Conservation (phyloP, 92 coral and sea anemone genomes). For the Chrysogorgia sp. region DNA sequence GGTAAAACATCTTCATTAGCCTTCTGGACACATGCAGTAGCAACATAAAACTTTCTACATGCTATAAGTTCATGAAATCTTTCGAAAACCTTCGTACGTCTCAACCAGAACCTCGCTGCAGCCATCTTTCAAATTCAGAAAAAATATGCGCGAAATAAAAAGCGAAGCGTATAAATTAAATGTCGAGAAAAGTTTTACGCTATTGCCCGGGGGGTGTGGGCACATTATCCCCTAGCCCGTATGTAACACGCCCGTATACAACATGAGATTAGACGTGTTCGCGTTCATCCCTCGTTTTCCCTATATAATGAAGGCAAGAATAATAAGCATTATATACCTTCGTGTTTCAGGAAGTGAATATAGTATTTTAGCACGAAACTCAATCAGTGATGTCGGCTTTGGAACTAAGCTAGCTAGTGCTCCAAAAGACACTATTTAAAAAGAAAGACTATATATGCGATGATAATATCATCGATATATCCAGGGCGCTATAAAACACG, state of each 20-base stretch:
- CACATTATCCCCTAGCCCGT: not conserved
- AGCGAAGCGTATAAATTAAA: not conserved
- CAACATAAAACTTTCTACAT: slow-evolving; percentile 19
- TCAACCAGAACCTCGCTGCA: slow-evolving; percentile 16
- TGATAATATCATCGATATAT: too few relatives aligned
- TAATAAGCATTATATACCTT: too few relatives aligned
- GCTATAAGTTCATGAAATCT: not conserved
- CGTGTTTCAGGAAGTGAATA: too few relatives aligned
- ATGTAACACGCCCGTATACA: not conserved
- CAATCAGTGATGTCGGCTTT: too few relatives aligned
- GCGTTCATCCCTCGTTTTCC: too few relatives aligned
- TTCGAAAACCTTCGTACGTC: slow-evolving; percentile 9
- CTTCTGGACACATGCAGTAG: slow-evolving; percentile 7
- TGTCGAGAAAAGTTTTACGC: too few relatives aligned
- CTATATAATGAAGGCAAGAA: too few relatives aligned
- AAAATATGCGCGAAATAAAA: slow-evolving; percentile 10
- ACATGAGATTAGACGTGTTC: not conserved
- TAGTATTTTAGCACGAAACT: too few relatives aligned
- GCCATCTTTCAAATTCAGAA: slow-evolving; percentile 10
- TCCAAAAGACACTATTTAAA: too few relatives aligned
- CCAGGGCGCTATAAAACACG: too few relatives aligned
- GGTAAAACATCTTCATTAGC: not conserved
- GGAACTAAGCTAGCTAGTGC: too few relatives aligned
- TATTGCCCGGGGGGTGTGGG: not conserved
- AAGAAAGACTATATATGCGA: too few relatives aligned